Conservation (phyloP, 2,113 vertebrate species). For the Panthera uncia region DNA sequence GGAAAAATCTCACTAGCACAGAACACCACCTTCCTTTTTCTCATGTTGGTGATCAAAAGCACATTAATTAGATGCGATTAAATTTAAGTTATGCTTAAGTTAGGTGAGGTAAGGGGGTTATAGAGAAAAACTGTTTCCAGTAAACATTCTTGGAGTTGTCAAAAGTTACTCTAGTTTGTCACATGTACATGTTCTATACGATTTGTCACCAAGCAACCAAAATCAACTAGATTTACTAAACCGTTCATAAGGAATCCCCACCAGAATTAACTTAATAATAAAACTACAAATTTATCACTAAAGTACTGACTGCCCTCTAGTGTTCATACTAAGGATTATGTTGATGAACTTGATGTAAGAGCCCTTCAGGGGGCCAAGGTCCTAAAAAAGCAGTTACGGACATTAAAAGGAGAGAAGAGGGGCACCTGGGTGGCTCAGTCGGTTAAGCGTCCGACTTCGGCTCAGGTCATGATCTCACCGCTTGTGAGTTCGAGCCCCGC, state of each 20-base stretch:
- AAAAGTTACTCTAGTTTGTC: background rate
- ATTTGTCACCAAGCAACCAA: slow-evolving; percentile 39
- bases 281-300: slow-evolving; percentile 19
- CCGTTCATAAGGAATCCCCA: background rate
- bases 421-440: no score
- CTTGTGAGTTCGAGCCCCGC: no score
- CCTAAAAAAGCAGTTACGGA: background rate
- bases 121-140: background rate
- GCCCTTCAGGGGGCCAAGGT: background rate
- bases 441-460: no score
- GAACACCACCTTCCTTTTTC: background rate
- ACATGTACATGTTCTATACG: background rate
- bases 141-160: background rate
- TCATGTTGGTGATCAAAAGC: background rate
- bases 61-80: background rate
- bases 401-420: background rate
- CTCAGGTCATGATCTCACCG: no score
- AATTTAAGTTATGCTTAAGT: background rate
- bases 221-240: background rate
- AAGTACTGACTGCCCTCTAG: slow-evolving; percentile 68
- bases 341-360: background rate
- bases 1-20: slow-evolving; percentile 15
- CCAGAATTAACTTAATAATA: slow-evolving; percentile 12
- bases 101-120: background rate
- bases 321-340: slow-evolving; percentile 54